Evolutionary conservation across 2,797 vertebrate genomes (phyloP), one percentile per base, ranked within the genome.

Genomic region (Netta rufina): DNA sequence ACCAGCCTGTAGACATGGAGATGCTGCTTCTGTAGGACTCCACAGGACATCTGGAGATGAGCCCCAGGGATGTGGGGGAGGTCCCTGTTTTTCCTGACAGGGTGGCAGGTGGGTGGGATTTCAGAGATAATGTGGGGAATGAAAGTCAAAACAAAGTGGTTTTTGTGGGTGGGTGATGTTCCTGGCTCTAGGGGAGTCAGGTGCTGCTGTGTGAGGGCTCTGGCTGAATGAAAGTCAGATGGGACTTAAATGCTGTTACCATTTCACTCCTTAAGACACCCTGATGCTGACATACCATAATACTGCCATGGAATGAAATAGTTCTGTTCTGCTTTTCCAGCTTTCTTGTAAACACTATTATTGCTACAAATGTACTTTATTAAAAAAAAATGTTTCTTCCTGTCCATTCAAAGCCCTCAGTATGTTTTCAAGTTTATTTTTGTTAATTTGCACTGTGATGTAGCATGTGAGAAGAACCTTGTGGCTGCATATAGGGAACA

Each of bases 221-320:
- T 76, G 60, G 25, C 47, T 89, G 74, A 90, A 93, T 73, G 79
- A 49, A 79, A 92, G 22, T 87, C 65, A 83, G 65, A 85, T 92
- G 75, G 13, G n/a, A 66, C 87, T 87, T 77, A 80, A 76, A 53
- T 54, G 32, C 25, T 60, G 12, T 85, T 85, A 41, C 57, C 3
- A 45, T 76, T 79, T 83, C 8, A 0, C 76, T 90, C 58, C 41
- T 86, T 86, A 84, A 72, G 51, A 75, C 73, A 58, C 4, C 13
- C 64, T 71, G 47, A 71, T 87, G 56, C 39, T 73, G 47, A 72
- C 62, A 53, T 16, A 27, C 8, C 1, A 5, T n/a, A 76, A 32
- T 47, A 58, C 20, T 75, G 25, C 16, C 1, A 2, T 82, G 62
- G 54, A 88, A 75, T 78, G 32, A 62, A 90, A 62, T 51, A 66